These are phyloP conservation scores for Drepanosiphum platanoidis DNA, from an alignment of 2,888 invertebrate species.

Conservation along the genomic window DNA sequence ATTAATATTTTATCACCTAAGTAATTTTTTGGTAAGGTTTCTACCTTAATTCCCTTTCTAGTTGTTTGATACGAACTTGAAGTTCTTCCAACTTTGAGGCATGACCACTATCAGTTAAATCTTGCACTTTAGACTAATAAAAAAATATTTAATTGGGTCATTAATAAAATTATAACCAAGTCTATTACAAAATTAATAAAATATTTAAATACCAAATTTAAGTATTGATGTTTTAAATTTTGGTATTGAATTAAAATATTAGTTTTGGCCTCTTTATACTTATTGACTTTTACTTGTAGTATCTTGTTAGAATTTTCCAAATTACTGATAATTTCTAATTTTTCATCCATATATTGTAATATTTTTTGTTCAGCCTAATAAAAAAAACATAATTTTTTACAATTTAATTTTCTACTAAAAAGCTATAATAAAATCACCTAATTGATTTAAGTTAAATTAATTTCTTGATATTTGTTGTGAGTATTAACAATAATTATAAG, in stretches of 20 bases:
- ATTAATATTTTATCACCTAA: not conserved
- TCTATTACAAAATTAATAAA: not conserved
- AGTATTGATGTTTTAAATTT: conserved; percentile 10
- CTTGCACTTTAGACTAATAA: not conserved
- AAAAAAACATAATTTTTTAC: too few relatives aligned
- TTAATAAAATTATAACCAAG: not conserved
- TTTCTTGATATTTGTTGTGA: not conserved
- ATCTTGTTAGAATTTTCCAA: not conserved
- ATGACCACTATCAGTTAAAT: not conserved
- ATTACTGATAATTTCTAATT: conserved; percentile 9
- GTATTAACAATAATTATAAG: too few relatives aligned
- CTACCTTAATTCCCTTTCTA: conserved; percentile 24
- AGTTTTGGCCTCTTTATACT: conserved; percentile 21
- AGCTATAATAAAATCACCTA: too few relatives aligned
- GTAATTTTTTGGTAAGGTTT: not conserved
- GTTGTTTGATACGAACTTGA: not conserved
- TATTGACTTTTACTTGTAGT: conserved; percentile 8
- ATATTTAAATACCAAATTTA: conserved; percentile 22
- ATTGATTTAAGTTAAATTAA: too few relatives aligned
- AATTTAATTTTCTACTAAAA: too few relatives aligned
- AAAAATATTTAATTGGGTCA: not conserved
- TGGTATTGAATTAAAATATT: conserved; percentile 14
- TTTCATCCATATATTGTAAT: conserved; percentile 33
- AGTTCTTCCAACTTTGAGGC: not conserved
- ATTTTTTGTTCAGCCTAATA: conserved; percentile 42